A percentile compares a stretch with the other conserved stretches of the same genome.
Evolutionary conservation across 2,113 vertebrate genomes (phyloP).

Genomic region (Dipodomys merriami): DNA sequence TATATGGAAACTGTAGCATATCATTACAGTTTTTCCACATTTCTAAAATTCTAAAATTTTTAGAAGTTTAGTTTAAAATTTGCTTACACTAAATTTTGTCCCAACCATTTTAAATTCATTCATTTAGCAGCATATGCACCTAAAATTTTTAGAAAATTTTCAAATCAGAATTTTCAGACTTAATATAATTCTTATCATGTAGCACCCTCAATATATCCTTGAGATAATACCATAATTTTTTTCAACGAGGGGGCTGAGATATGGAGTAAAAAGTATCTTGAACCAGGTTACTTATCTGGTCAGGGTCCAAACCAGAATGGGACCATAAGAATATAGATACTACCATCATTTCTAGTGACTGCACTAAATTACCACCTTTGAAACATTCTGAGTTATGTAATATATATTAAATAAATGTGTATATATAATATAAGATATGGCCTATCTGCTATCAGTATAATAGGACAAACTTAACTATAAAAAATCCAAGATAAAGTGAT

Average conservation of each 20-base stretch:
- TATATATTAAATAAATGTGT: too few species aligned
- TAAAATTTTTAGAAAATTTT: not conserved
- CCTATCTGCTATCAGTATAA: not conserved
- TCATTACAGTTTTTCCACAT: not conserved
- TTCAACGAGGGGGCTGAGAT: not conserved
- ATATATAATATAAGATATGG: not conserved
- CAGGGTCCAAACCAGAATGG: not conserved
- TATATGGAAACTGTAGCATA: not conserved
- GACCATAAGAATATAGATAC: not conserved
- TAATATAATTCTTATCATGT: not conserved
- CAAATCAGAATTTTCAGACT: not conserved
- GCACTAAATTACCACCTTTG: too few species aligned
- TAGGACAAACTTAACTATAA: not conserved
- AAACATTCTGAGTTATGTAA: too few species aligned
- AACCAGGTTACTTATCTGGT: not conserved
- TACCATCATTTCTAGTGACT: not conserved
- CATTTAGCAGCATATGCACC: not conserved
- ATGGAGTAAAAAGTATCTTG: not conserved
- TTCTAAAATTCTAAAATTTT: constrained; percentile 24
- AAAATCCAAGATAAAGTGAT: constrained; percentile 9
- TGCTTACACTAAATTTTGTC: not conserved
- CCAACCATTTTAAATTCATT: not conserved
- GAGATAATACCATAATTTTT: not conserved
- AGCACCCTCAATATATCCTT: not conserved
- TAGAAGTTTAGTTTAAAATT: not conserved